These are phyloP conservation scores for Troilus luridus DNA, from an alignment of 2,888 invertebrate genomes.

Conservation along the genomic window DNA sequence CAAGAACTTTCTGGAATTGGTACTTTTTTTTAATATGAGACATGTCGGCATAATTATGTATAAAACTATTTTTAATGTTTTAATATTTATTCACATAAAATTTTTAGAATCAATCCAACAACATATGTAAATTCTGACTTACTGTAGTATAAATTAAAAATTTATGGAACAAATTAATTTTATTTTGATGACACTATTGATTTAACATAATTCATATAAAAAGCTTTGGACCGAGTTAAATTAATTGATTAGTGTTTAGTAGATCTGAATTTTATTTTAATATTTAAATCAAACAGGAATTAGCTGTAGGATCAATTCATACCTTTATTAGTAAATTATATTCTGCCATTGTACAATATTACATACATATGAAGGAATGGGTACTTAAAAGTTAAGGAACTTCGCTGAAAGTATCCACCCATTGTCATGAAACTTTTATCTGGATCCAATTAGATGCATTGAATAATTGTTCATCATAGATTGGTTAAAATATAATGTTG, in stretches of 20 bases:
- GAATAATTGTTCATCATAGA: not conserved
- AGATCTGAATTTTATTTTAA: not conserved
- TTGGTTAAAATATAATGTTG: not conserved
- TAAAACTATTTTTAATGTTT: not conserved
- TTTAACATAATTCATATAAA: not conserved
- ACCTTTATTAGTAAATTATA: not conserved
- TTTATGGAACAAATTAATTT: not conserved
- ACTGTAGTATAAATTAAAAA: not conserved
- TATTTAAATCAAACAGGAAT: not conserved
- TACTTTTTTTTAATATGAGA: conserved; percentile 13
- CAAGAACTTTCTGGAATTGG: conserved; percentile 43
- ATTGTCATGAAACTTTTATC: not conserved
- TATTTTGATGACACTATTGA: not conserved
- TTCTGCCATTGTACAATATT: not conserved
- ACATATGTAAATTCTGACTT: conserved; percentile 15
- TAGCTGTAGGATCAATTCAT: not conserved
- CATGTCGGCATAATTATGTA: not conserved
- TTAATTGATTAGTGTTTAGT: not conserved
- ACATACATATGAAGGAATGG: not conserved
- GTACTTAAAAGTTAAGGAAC: not conserved
- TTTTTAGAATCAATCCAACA: not conserved
- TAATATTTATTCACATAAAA: conserved; percentile 20
- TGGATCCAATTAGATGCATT: not conserved
- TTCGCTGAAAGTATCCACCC: not conserved
- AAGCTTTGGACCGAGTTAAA: not conserved